Evolutionary conservation across 1,140 invertebrate genomes (phyloP).

Genomic region (Holotrichia oblita): DNA sequence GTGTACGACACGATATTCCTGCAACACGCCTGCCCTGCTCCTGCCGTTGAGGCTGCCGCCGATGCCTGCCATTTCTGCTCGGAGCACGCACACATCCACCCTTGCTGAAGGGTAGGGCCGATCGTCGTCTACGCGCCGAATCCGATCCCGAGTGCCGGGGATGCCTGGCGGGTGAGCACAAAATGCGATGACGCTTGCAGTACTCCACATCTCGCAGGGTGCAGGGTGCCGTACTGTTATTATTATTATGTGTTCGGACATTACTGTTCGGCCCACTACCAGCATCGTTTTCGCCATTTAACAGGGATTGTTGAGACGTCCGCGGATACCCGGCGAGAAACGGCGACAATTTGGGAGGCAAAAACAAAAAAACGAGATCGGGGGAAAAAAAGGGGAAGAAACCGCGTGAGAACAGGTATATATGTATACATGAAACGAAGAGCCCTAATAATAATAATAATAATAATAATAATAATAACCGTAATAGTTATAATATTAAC

Average conservation of each 20-base stretch:
- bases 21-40: neutral
- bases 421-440: no score
- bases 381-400: neutral
- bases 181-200: slow-evolving; percentile 56
- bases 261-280: slow-evolving; percentile 19
- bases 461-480: no score
- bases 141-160: slow-evolving; percentile 50
- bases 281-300: neutral
- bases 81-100: neutral
- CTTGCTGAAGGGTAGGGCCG: slow-evolving; percentile 52
- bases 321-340: neutral
- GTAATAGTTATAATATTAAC: no score
- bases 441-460: no score
- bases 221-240: slow-evolving; percentile 49
- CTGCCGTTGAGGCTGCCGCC: neutral
- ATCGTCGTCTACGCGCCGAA: slow-evolving; percentile 50
- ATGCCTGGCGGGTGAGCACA: slow-evolving; percentile 52
- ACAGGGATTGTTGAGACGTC: neutral
- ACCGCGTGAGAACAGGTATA: no score
- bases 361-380: neutral
- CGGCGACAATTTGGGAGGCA: neutral
- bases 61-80: slow-evolving; percentile 17
- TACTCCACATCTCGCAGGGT: slow-evolving; percentile 55
- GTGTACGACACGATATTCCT: neutral
- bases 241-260: slow-evolving; percentile 21